Percentiles rank a stretch among this genome's conserved stretches.
Evolutionary conservation across 2,888 invertebrate genomes (phyloP).

Genomic region (Apamea sordens): DNA sequence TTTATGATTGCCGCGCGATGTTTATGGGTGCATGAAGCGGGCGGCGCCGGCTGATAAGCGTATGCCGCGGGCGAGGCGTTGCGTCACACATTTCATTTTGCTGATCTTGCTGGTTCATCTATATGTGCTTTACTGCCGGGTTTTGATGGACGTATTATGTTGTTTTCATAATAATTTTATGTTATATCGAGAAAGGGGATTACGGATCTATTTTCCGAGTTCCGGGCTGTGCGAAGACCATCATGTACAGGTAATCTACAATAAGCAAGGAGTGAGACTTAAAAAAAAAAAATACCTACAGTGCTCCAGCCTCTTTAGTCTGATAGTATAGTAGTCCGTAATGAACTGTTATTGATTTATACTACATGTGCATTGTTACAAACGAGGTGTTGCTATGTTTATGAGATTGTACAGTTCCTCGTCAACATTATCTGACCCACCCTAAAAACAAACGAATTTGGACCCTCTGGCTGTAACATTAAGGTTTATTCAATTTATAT

Average conservation of each 20-base stretch:
- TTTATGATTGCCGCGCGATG: constrained; percentile 77
- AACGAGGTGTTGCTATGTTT: background rate
- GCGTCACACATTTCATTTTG: constrained; percentile 62
- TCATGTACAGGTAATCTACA: no score
- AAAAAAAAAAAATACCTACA: background rate
- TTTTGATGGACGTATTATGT: constrained; percentile 21
- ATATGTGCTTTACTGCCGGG: constrained; percentile 12
- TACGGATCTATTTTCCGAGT: background rate
- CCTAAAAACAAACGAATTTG: no score
- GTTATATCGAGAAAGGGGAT: background rate
- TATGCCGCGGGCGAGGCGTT: constrained; percentile 61
- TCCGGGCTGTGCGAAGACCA: background rate
- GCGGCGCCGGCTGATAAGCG: constrained; percentile 72
- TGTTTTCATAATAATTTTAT: constrained; percentile 7
- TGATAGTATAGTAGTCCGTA: no score
- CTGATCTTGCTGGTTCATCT: constrained; percentile 64
- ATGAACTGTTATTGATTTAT: background rate
- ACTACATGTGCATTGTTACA: no score
- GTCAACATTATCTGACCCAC: no score
- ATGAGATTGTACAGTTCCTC: no score
- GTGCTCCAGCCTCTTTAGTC: background rate
- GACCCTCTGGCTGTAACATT: no score
- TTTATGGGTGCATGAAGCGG: constrained; percentile 75
- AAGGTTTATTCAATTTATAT: no score
- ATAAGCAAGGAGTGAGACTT: background rate